A percentile compares a stretch with the other conserved stretches of the same genome.
Conservation (phyloP, 2,888 invertebrate species). For the Chymomyza amoena region DNA sequence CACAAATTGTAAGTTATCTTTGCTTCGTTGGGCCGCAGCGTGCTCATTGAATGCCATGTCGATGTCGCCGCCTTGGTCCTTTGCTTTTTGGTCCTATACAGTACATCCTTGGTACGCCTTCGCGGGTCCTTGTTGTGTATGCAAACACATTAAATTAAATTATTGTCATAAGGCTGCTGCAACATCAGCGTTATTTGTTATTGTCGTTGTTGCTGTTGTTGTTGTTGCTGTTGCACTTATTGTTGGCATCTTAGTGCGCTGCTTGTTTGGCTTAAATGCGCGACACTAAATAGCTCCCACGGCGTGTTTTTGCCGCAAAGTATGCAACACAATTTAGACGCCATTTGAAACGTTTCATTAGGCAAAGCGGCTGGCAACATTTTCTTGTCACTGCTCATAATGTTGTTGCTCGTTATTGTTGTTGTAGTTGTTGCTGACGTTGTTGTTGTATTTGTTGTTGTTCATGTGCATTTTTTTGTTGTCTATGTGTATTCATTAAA, state of each 20-base stretch:
- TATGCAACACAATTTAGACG: conserved; percentile 48
- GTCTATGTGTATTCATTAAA: conserved; percentile 11
- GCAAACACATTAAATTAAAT: conserved; percentile 73
- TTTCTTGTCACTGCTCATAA: neutral
- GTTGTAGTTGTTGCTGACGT: neutral
- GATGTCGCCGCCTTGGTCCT: conserved; percentile 8
- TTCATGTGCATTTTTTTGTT: too few relatives aligned
- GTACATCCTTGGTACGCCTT: neutral
- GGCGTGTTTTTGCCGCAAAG: conserved; percentile 21
- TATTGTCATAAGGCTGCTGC: conserved; percentile 58
- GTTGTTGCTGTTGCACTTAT: conserved; percentile 22
- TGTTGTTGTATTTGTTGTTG: neutral
- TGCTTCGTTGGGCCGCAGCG: conserved; percentile 36
- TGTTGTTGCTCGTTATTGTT: neutral
- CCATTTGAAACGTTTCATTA: conserved; percentile 60
- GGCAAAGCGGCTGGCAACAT: conserved; percentile 32
- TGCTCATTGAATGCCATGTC: conserved; percentile 30
- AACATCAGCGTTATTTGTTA: conserved; percentile 6
- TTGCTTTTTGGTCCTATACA: neutral
- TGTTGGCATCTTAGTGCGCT: conserved; percentile 52
- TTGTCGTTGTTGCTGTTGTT: neutral
- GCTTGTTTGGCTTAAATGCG: conserved; percentile 40
- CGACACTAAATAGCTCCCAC: conserved; percentile 52
- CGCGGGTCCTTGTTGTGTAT: conserved; percentile 33
- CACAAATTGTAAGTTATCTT: conserved; percentile 70